Conservation (phyloP, 2,797 vertebrate species). For the Pipistrellus pygmaeus region DNA sequence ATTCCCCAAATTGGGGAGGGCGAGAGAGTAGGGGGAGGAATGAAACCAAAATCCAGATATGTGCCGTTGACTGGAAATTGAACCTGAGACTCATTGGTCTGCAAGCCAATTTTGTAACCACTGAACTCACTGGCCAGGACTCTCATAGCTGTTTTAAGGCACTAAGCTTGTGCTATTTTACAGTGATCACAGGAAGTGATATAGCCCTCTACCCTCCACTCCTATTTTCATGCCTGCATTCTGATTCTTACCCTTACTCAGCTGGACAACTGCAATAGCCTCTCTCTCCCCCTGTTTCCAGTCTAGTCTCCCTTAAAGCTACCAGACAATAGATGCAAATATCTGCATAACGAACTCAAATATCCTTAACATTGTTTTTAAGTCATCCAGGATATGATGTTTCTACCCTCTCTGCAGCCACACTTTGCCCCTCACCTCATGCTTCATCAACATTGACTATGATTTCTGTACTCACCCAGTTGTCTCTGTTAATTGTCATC, state of each 20-base stretch:
- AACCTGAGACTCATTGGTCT: no score
- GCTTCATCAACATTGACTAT: neutral
- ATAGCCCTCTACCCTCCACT: neutral
- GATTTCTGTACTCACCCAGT: neutral
- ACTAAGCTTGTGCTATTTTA: neutral
- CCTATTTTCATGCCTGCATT: neutral
- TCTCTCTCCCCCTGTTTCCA: neutral
- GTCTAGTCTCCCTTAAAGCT: neutral
- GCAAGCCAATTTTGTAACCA: no score
- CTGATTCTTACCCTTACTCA: neutral
- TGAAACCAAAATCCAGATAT: no score
- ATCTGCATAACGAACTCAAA: neutral
- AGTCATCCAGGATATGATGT: neutral
- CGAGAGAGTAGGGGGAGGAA: no score
- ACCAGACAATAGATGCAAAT: neutral
- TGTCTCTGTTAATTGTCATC: neutral
- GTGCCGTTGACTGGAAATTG: no score
- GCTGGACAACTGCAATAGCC: neutral
- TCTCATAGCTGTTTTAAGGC: neutral
- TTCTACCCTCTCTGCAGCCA: neutral
- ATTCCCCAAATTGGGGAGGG: no score
- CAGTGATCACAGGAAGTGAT: neutral
- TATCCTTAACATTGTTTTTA: neutral
- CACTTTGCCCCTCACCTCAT: neutral
- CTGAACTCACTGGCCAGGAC: no score